Evolutionary conservation across 2,888 invertebrate species (phyloP), one percentile per base, ranked within the genome.

Genomic region (Hydrotaea diabolus): DNA sequence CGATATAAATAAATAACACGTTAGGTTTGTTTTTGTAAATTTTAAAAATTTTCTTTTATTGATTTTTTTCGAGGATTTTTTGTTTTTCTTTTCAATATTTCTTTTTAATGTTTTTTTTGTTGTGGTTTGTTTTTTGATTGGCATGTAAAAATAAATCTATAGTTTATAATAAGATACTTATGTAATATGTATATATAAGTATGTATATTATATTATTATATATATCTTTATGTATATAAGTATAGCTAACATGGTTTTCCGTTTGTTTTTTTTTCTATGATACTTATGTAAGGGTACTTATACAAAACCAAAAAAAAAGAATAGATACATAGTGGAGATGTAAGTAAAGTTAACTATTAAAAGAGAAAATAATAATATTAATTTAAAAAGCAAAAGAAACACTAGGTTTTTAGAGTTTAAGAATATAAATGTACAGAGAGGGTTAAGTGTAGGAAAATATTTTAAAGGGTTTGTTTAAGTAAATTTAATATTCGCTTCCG

Each of bases 51-150:
- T 78, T 55, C 26, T 81, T 86, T 84, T 85, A 77, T 86, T 87
- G 26, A 86, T 87, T 72, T 87, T 86, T 80, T 87, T 86, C 88
- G 87, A 86, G 49, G 62, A 62, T 75, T 88, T 89, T 87, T 83
- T 82, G 85, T 87, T 88, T 88, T 87, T 62, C 13, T 43, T 43
- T 43, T 59, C 26, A 26, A 15, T 59, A 59, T 59, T 59, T 87
- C 86, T 87, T 86, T 88, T 64, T 23, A 59, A 59, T 80, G 49
- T 55, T 57, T 55, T 43, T 53, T 46, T 78, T 74, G 43, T 31
- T 64, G 71, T 77, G 75, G 43, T 79, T n/a, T 59, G 43, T 62
- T 76, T 81, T 84, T 81, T 69, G 17, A 82, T 85, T 82, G 82
- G 79, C 79, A 82, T 85, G 85, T 85, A 85, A 85, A 85, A 81